phyloP scores from a whole-genome alignment of 1,140 invertebrate genomes.

The Dendroctonus ponderosae region DNA sequence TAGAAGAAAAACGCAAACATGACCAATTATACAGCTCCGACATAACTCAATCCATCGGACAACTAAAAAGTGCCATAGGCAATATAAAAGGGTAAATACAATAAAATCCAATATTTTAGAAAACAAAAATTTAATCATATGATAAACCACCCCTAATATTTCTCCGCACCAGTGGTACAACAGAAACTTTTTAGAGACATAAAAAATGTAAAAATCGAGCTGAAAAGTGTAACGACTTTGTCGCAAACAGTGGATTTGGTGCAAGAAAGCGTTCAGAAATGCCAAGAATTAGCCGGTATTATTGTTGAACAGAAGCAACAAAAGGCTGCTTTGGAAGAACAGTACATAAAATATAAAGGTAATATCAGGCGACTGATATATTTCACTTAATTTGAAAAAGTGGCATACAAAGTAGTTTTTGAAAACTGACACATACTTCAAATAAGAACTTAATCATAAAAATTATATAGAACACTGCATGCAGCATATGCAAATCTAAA shows the following conservation, averaged over 20 bases:
- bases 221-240: constrained; percentile 5
- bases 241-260: constrained; percentile 5
- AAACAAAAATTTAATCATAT: no score
- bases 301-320: constrained; percentile 17
- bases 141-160: no score
- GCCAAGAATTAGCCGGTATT: constrained; percentile 9
- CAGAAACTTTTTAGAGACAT: constrained; percentile 10
- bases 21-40: constrained; percentile 7
- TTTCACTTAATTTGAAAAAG: neutral
- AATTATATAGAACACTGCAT: neutral
- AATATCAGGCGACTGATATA: constrained; percentile 2
- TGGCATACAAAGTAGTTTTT: constrained; percentile 3
- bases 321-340: constrained; percentile 20
- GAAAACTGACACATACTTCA: neutral
- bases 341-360: constrained; percentile 25
- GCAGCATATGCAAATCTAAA: no score
- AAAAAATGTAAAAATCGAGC: constrained; percentile 15
- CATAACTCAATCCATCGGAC: constrained; percentile 10
- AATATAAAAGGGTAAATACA: neutral
- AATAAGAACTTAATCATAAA: neutral
- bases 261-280: constrained; percentile 17
- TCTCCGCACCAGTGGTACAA: no score
- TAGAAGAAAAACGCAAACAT: constrained; percentile 15
- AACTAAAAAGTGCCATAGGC: constrained; percentile 4
- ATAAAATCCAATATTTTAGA: neutral